A percentile compares a stretch with the other conserved stretches of the same genome.
phyloP scores from a whole-genome alignment of 2,888 invertebrate species.

The Diplolepis rosae region DNA sequence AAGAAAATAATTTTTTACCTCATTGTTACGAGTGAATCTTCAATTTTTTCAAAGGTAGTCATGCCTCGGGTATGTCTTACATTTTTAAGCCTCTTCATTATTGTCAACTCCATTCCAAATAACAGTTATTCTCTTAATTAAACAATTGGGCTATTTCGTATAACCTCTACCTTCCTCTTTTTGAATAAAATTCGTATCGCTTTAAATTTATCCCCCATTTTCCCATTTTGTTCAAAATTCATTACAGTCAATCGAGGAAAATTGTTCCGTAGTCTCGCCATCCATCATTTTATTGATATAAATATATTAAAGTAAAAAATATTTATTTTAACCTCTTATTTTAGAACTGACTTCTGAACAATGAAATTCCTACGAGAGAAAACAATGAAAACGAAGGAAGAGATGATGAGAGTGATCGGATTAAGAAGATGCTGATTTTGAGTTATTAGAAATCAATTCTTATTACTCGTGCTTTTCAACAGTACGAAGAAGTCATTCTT shows the following conservation, averaged over 20 bases:
- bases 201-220: neutral
- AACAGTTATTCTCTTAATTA: neutral
- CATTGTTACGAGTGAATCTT: neutral
- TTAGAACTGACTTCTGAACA: slow-evolving; percentile 6
- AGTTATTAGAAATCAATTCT: neutral
- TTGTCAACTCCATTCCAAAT: neutral
- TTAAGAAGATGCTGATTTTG: slow-evolving; percentile 15
- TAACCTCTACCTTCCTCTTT: neutral
- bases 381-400: slow-evolving; percentile 22
- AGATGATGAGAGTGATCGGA: neutral
- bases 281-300: neutral
- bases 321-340: neutral
- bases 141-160: neutral
- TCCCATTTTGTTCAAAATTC: neutral
- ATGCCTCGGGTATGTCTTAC: neutral
- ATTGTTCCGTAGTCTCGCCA: neutral
- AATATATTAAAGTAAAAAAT: neutral
- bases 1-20: neutral
- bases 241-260: neutral
- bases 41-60: neutral
- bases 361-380: slow-evolving; percentile 25
- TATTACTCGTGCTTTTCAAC: neutral
- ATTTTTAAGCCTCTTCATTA: neutral
- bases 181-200: neutral
- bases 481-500: neutral